Evolutionary conservation across 2,888 invertebrate genomes (phyloP), one percentile per base, ranked within the genome.

Genomic region (Cantharis flavilabris): DNA sequence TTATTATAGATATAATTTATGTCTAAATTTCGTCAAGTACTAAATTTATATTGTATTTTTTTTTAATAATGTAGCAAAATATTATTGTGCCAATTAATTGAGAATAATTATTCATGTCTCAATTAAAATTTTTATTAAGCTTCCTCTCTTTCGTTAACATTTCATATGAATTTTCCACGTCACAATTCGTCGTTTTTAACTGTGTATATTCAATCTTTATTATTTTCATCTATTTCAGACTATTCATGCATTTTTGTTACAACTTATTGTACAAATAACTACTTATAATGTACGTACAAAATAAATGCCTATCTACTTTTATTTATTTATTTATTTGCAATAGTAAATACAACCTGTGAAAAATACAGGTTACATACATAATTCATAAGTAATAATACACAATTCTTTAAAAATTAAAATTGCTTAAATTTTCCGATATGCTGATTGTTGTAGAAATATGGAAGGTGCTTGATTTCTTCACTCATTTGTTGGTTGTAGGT

Each of bases 71-170:
- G 23, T 26, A 23, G 20, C n/a, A 18, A 23, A 30, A 69, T 69
- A 16, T 28, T 26, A 69, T 69, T 69, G 69, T 69, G 69, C 69
- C 69, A 69, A 69, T 18, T 28, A 69, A 69, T 69, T 69, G 65
- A 67, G 65, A 26, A 26, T 4, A 67, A 23, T 23, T 23, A 67
- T 67, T 67, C 23, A n/a, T n/a, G 49, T n/a, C 49, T 49, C 49
- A 49, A 49, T 49, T 49, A n/a, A 49, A 49, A 49, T n/a, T 49
- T 49, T 49, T n/a, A 49, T 49, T 49, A 49, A 49, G 49, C 49
- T 49, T n/a, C n/a, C 49, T 5, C 13, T 49, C 13, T 49, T 49
- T n/a, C 10, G 49, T 49, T 49, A n/a, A 49, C n/a, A 49, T 49
- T 7, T 49, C n/a, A 13, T n/a, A 49, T n/a, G 0, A 49, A 49